Base-by-base conservation (phyloP, 2,113 vertebrate genomes). In the Damaliscus lunatus region DNA sequence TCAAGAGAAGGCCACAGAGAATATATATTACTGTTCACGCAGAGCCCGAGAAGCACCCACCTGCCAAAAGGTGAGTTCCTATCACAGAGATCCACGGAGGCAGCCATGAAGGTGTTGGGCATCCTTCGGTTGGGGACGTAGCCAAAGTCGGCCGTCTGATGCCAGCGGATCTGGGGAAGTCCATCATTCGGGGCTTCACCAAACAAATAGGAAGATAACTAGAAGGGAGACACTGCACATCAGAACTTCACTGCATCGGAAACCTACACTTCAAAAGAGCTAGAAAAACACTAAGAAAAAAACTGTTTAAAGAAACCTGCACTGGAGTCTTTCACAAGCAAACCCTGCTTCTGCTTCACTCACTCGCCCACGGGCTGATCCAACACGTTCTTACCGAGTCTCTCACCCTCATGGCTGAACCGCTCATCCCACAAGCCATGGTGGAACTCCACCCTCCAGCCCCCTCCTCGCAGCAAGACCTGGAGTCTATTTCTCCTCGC, bases 51-150 rank as follows among this genome's bases (percentile, higher is more conserved):
- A 87, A 80, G 57, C 46, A 53, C 15, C 31, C 95, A 99, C 99
- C 99, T 98, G 98, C 99, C 99, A 1, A 98, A 99, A 4, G 99
- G 99, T 0, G 99, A 99, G 0, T 0, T 77, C 40, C 98, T 96
- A 86, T 99, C 99, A 0, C 99, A 98, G 19, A 99, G 98, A 95
- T 99, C 99, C 97, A 99, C 81, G 7, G 99, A 98, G 5, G 99
- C 99, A 0, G 99, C 99, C 99, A 99, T 99, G 97, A 99, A 99
- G 16, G 99, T 99, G 80, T 98, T 98, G n/a, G 98, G 98, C 99
- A 99, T 99, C 96, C 94, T 98, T 17, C 7, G 0, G 10, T 99
- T 99, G 48, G 99, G 99, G 14, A 98, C 99, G 15, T 98, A 99
- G 80, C 99, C 99, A 19, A 97, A 64, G 62, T 99, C 99, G 0